These are phyloP conservation scores for Premnoplex brunnescens DNA, from an alignment of 2,797 vertebrate species.

Conservation along the genomic window DNA sequence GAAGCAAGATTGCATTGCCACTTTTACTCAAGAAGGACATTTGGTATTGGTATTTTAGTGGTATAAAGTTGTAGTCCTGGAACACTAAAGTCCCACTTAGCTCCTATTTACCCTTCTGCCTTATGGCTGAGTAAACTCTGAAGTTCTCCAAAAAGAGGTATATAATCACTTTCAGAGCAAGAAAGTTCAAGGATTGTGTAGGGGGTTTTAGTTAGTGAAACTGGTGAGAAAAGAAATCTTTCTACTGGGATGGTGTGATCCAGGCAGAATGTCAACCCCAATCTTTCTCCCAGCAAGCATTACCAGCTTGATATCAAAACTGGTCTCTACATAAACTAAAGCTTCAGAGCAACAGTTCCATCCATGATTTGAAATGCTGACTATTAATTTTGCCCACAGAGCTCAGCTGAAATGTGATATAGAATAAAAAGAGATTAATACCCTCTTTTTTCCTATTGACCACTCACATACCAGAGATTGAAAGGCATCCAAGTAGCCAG, in stretches of 20 bases:
- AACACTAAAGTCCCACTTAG: neutral
- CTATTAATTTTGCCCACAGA: neutral
- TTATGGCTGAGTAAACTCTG: neutral
- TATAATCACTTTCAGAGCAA: neutral
- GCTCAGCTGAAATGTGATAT: neutral
- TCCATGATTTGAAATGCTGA: neutral
- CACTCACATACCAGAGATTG: neutral
- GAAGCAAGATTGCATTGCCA: neutral
- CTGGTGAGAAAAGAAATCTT: neutral
- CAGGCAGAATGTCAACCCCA: neutral
- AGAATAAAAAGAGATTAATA: neutral
- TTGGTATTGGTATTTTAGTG: neutral
- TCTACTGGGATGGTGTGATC: neutral
- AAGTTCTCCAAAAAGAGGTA: neutral
- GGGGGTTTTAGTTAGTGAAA: neutral
- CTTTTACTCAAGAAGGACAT: neutral
- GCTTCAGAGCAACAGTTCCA: neutral
- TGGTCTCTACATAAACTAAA: neutral
- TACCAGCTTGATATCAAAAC: neutral
- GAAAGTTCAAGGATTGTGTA: neutral
- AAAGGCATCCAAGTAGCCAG: neutral
- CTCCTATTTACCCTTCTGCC: neutral
- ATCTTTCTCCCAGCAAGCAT: neutral
- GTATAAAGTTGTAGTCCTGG: neutral
- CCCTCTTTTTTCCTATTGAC: neutral